Evolutionary conservation across 2,888 invertebrate genomes (phyloP).

Genomic region (Cetonia aurata): DNA sequence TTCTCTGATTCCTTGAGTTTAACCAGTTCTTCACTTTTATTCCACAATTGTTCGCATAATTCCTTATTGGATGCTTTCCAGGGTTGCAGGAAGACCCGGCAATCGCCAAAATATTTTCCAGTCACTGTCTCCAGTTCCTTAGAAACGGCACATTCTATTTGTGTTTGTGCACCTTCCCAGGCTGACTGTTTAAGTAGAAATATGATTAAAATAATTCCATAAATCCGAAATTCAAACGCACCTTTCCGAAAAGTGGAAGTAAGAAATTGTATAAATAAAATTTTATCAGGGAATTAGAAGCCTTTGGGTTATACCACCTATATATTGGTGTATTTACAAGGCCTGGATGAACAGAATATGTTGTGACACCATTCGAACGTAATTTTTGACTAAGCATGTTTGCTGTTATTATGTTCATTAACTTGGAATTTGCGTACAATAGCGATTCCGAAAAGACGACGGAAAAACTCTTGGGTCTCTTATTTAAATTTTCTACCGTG

Average conservation of each 20-base stretch:
- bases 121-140: conserved; percentile 45
- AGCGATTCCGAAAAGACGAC: conserved; percentile 35
- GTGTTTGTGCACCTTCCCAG: conserved; percentile 51
- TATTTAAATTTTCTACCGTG: conserved; percentile 52
- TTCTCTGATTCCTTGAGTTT: conserved; percentile 46
- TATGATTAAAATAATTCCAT: conserved; percentile 6
- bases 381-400: conserved; percentile 61
- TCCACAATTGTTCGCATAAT: conserved; percentile 50
- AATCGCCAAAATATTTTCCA: conserved; percentile 51
- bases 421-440: conserved; percentile 61
- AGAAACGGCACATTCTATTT: conserved; percentile 48
- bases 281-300: not conserved
- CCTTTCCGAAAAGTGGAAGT: conserved; percentile 18
- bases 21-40: conserved; percentile 49
- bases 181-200: conserved; percentile 43
- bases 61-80: conserved; percentile 41
- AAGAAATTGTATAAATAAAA: not conserved
- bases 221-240: conserved; percentile 10
- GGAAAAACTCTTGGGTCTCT: not conserved
- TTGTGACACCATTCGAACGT: conserved; percentile 58
- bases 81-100: conserved; percentile 44
- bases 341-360: conserved; percentile 63
- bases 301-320: not conserved
- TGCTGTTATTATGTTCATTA: conserved; percentile 60
- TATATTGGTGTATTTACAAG: conserved; percentile 55